Percentiles rank a stretch among this genome's conserved stretches.
Evolutionary conservation across 2,888 invertebrate species (phyloP).

Genomic region (Malthinus seriepunctatus): DNA sequence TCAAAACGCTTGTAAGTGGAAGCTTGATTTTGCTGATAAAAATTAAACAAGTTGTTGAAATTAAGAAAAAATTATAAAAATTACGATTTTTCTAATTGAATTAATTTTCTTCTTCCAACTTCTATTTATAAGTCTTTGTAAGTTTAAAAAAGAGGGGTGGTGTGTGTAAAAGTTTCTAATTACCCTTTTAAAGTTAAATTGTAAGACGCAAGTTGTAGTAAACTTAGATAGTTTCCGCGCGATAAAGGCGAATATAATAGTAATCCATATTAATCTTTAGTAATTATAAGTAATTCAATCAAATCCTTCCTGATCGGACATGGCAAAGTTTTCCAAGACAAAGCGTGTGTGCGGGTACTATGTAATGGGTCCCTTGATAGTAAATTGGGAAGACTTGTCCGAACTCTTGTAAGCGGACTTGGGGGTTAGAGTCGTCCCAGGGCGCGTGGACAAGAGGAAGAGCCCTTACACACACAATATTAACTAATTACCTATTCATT

Average conservation of each 20-base stretch:
- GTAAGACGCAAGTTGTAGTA: too few relatives aligned
- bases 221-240: too few relatives aligned
- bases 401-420: slow-evolving; percentile 38
- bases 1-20: too few relatives aligned
- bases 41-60: too few relatives aligned
- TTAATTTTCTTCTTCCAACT: too few relatives aligned
- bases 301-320: slow-evolving; percentile 50
- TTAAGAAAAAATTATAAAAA: too few relatives aligned
- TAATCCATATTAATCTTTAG: slow-evolving; percentile 42
- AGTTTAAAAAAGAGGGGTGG: too few relatives aligned
- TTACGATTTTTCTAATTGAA: too few relatives aligned
- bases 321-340: slow-evolving; percentile 39
- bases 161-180: too few relatives aligned
- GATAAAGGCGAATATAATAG: neutral
- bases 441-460: slow-evolving; percentile 51
- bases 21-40: too few relatives aligned
- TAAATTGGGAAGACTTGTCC: slow-evolving; percentile 40
- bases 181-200: too few relatives aligned
- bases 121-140: too few relatives aligned
- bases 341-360: slow-evolving; percentile 41
- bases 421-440: slow-evolving; percentile 32
- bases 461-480: slow-evolving; percentile 45
- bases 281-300: slow-evolving; percentile 55
- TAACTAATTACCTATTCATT: slow-evolving; percentile 59
- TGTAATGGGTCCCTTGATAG: slow-evolving; percentile 53